A percentile compares a stretch with the other conserved stretches of the same genome.
Evolutionary conservation across 1,140 invertebrate genomes (phyloP).

Genomic region (Drosophila nigromelanica): DNA sequence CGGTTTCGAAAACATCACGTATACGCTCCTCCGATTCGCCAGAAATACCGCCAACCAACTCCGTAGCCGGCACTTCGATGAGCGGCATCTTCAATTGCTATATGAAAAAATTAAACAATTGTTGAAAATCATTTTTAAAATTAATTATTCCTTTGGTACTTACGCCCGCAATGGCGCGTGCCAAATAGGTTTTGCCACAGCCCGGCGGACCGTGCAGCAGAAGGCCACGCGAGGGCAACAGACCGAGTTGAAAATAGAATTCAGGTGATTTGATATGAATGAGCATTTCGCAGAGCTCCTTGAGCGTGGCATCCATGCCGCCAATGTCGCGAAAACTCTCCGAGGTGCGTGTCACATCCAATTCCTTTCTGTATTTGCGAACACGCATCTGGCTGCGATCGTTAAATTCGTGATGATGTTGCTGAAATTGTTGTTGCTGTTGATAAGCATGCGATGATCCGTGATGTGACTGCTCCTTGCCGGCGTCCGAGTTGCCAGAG

Average conservation of each 20-base stretch:
- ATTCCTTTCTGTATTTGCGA: conserved; percentile 79
- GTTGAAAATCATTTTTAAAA: neutral
- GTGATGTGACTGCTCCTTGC: conserved; percentile 34
- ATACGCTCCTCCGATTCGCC: conserved; percentile 98
- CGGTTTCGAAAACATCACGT: conserved; percentile 94
- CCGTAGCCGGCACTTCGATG: conserved; percentile 94
- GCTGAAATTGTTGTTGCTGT: conserved; percentile 17
- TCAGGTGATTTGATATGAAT: conserved; percentile 94
- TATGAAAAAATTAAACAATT: conserved; percentile 11
- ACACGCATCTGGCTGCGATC: conserved; percentile 21
- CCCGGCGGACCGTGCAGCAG: conserved; percentile 84
- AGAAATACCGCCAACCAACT: conserved; percentile 96
- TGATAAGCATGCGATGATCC: conserved; percentile 16
- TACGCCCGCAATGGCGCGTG: conserved; percentile 96
- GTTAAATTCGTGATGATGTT: conserved; percentile 12
- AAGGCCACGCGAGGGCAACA: conserved; percentile 91
- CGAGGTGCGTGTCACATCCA: conserved; percentile 65
- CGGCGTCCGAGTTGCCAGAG: conserved; percentile 3
- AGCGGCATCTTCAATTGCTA: conserved; percentile 90
- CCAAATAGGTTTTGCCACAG: conserved; percentile 87
- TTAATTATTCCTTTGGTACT: conserved; percentile 57
- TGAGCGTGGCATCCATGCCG: conserved; percentile 88
- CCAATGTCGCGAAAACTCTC: conserved; percentile 89
- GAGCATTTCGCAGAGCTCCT: conserved; percentile 92
- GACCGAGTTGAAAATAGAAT: conserved; percentile 90